Conservation (phyloP, 2,113 vertebrate species). For the Nycticorax nycticorax region DNA sequence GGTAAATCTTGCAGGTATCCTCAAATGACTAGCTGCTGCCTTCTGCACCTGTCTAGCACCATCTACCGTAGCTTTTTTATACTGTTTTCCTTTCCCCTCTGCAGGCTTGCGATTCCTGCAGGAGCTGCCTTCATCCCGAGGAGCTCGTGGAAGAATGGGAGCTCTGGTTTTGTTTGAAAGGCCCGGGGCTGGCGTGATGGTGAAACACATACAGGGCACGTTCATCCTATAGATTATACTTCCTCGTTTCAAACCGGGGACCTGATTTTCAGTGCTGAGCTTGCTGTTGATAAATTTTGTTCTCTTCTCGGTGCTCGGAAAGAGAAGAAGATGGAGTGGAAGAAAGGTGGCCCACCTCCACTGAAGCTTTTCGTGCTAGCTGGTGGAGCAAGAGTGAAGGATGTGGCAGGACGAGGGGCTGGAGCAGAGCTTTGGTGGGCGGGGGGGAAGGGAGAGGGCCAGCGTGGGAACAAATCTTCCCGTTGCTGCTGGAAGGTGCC, state of each 20-base stretch:
- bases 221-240: neutral
- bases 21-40: slow-evolving; percentile 39
- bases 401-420: neutral
- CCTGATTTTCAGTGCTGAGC: neutral
- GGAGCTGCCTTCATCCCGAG: neutral
- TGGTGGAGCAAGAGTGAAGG: neutral
- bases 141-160: neutral
- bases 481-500: neutral
- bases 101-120: neutral
- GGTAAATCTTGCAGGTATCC: slow-evolving; percentile 67
- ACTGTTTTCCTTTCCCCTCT: neutral
- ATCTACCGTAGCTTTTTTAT: slow-evolving; percentile 71
- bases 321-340: neutral
- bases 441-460: too few relatives aligned
- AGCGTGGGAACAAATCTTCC: neutral
- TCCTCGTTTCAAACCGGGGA: neutral
- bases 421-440: neutral
- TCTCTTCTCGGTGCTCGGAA: neutral
- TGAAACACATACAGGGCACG: neutral
- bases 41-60: slow-evolving; percentile 77
- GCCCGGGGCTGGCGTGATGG: neutral
- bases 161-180: neutral
- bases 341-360: neutral
- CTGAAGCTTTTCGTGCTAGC: neutral
- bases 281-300: neutral